Percentiles rank a stretch among this genome's conserved stretches.
These are phyloP conservation scores for Aleiodes sp. DNA, from an alignment of 1,140 invertebrate species.

Conservation along the genomic window DNA sequence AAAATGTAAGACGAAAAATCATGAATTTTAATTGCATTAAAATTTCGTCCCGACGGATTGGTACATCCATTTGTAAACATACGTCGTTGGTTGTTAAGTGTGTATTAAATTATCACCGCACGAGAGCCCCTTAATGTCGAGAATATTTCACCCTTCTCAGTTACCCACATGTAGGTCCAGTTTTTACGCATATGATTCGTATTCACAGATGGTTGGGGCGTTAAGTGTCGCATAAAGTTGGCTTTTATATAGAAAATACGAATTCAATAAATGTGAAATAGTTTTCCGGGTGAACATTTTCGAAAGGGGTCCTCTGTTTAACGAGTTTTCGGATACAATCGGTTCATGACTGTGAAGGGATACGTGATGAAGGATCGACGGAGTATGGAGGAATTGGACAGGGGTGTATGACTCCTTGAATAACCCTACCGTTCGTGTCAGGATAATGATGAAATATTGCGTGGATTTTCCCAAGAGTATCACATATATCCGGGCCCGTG, in stretches of 20 bases:
- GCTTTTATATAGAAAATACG: constrained; percentile 53
- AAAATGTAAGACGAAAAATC: background rate
- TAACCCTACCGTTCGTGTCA: constrained; percentile 55
- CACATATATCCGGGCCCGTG: constrained; percentile 8
- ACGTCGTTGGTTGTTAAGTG: constrained; percentile 17
- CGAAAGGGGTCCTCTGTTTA: constrained; percentile 49
- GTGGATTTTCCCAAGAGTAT: constrained; percentile 47
- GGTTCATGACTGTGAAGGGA: constrained; percentile 16
- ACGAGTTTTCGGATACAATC: constrained; percentile 50
- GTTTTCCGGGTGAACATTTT: constrained; percentile 34
- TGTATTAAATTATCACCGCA: constrained; percentile 32
- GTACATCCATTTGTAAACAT: constrained; percentile 25
- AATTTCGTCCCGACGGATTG: background rate
- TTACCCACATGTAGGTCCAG: background rate
- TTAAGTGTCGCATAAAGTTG: constrained; percentile 59
- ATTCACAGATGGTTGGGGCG: constrained; percentile 54
- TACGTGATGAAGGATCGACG: constrained; percentile 28
- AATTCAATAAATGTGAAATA: constrained; percentile 55
- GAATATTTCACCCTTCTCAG: background rate
- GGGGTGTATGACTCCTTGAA: constrained; percentile 20
- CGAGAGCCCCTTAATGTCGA: background rate
- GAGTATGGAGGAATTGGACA: constrained; percentile 20
- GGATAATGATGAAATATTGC: constrained; percentile 69
- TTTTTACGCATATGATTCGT: background rate
- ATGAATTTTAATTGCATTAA: background rate